A percentile compares a stretch with the other conserved stretches of the same genome.
phyloP scores from a whole-genome alignment of 2,797 vertebrate species.

The Centroberyx gerrardi region DNA sequence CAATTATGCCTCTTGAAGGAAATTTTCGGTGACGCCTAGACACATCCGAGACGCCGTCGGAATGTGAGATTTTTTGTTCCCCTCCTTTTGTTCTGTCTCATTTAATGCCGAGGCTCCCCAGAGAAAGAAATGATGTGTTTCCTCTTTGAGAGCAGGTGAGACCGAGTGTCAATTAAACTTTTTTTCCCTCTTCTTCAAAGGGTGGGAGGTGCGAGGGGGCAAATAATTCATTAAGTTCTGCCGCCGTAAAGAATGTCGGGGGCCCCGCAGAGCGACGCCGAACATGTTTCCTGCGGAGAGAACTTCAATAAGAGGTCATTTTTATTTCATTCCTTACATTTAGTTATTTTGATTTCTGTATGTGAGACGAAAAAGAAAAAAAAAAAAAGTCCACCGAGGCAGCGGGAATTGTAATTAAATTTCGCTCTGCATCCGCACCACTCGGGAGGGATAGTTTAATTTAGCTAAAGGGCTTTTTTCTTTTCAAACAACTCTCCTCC shows the following conservation, averaged over 20 bases:
- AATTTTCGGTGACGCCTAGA: conserved; percentile 20
- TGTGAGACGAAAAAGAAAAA: conserved; percentile 6
- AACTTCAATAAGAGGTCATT: conserved; percentile 21
- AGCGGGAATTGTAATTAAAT: conserved; percentile 61
- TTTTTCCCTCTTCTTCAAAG: conserved; percentile 53
- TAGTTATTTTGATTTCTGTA: conserved; percentile 52
- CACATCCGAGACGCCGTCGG: conserved; percentile 15
- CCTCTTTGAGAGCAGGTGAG: conserved; percentile 59
- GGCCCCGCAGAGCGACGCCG: background rate
- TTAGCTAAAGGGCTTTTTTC: conserved; percentile 51
- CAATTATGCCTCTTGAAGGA: conserved; percentile 43
- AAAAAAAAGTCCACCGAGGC: conserved; percentile 45
- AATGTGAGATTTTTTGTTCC: conserved; percentile 34
- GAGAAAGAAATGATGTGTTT: conserved; percentile 33
- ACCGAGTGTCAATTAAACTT: conserved; percentile 46
- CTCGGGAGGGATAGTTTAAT: conserved; percentile 60
- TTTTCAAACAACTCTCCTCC: conserved; percentile 52
- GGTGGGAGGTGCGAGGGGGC: conserved; percentile 11
- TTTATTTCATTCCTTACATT: conserved; percentile 28
- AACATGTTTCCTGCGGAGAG: conserved; percentile 32
- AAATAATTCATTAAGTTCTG: conserved; percentile 48
- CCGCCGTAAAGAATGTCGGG: conserved; percentile 13
- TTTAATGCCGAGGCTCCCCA: conserved; percentile 38
- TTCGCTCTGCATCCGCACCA: conserved; percentile 30
- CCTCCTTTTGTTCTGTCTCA: conserved; percentile 52